Base-by-base conservation (phyloP, 37 sponge, comb jelly and placozoan genomes). In the Chondrilla cf. caribensis region DNA sequence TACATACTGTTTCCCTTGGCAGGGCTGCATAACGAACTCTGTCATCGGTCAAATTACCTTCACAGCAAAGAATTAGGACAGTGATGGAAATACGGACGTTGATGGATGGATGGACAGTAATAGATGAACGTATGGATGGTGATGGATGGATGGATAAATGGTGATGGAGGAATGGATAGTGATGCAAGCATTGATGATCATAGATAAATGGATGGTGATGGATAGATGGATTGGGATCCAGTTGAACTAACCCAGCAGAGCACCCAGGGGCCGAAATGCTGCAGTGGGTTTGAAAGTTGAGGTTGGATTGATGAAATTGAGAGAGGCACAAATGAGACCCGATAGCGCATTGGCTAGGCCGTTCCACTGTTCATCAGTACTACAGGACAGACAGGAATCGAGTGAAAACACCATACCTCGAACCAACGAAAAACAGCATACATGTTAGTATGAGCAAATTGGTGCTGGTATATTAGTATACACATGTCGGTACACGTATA, bases 1-100 rank as follows among this genome's bases (percentile, higher is more conserved):
- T 99, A 75, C 99, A 99, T 11, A 99, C 97, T 38, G 85, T 82
- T 79, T 99, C 99, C 29, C 95, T 47, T 0, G 99, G 93, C 21
- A 96, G 71, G 39, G 90, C 89, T 78, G 91, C 91, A 79, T 99
- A 96, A 8, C 91, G 79, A 62, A 97, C 72, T 31, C 44, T 77
- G 24, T 65, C 32, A 14, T 85, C 68, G 6, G 91, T 87, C 1
- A 87, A 8, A 47, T 92, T 87, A 19, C 88, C 92, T 91, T 18
- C 3, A 32, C 0, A 0, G 18, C 41, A 62, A 62, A 22, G 19
- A 62, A 62, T 9, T 62, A 7, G 64, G 7, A 15, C 11, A 4
- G 57, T 19, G 33, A 67, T 18, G 35, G 0, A 26, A 1, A 33
- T 28, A 67, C 14, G 32, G 68, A 33, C 1, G 68, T 29, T 0